phyloP scores from a whole-genome alignment of 1,140 invertebrate genomes.

The Cyphomyrmex costatus region DNA sequence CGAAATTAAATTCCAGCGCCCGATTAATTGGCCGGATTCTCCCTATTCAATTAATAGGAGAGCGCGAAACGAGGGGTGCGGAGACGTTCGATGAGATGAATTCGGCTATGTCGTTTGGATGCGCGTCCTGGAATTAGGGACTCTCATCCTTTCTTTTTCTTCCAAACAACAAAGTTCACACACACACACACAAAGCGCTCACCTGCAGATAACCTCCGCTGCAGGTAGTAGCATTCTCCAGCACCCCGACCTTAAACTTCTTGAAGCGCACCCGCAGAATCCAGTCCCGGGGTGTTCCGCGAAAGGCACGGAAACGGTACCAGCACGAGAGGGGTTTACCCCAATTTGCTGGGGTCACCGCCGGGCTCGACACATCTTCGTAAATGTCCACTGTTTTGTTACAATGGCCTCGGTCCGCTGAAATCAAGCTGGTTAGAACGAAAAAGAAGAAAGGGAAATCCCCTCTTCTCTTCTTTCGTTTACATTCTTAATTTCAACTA shows the following conservation, averaged over 20 bases:
- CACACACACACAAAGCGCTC: constrained; percentile 34
- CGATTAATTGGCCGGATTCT: constrained; percentile 51
- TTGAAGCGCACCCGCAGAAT: constrained; percentile 95
- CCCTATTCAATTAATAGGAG: constrained; percentile 56
- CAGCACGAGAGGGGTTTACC: constrained; percentile 95
- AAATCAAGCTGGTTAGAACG: constrained; percentile 67
- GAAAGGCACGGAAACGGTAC: constrained; percentile 94
- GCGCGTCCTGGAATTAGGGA: constrained; percentile 24
- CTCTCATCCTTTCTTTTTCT: neutral
- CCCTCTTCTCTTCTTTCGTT: neutral
- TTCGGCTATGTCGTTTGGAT: neutral
- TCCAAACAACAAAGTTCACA: neutral
- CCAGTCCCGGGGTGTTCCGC: constrained; percentile 94
- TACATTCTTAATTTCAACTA: neutral
- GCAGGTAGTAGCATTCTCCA: constrained; percentile 95
- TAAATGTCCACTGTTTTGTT: constrained; percentile 97
- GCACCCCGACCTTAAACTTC: constrained; percentile 95
- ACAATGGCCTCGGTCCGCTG: constrained; percentile 93
- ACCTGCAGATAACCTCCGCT: constrained; percentile 96
- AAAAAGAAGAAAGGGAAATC: neutral
- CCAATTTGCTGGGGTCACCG: constrained; percentile 93
- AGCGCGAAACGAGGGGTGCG: neutral
- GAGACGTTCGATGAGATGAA: constrained; percentile 1
- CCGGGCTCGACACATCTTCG: constrained; percentile 95
- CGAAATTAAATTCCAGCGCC: constrained; percentile 55